phyloP scores from a whole-genome alignment of 2,797 vertebrate species.

The Peromyscus attwateri region DNA sequence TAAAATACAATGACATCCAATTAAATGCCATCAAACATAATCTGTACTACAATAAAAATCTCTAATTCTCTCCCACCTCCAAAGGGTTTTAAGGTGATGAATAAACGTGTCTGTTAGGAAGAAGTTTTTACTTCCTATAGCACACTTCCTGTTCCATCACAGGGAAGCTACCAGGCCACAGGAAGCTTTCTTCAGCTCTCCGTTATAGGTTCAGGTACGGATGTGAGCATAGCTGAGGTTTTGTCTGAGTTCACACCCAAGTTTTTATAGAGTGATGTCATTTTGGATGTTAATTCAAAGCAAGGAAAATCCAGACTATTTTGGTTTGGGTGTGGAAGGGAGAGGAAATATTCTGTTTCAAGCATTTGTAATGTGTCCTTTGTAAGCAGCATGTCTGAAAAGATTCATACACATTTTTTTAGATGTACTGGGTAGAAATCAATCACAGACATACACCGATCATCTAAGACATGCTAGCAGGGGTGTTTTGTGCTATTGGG shows the following conservation, averaged over 20 bases:
- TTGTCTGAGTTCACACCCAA: constrained; percentile 21
- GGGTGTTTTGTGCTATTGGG: constrained; percentile 43
- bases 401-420: constrained; percentile 60
- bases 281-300: constrained; percentile 73
- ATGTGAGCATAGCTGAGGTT: not conserved
- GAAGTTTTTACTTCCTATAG: not conserved
- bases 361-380: constrained; percentile 25
- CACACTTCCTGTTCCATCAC: not conserved
- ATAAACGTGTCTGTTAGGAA: not conserved
- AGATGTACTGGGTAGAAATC: constrained; percentile 25
- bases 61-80: not conserved
- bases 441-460: constrained; percentile 60
- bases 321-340: constrained; percentile 49
- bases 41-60: not conserved
- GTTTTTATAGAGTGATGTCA: constrained; percentile 70
- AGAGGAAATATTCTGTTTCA: constrained; percentile 67
- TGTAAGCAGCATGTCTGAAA: constrained; percentile 51
- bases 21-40: not conserved
- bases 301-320: constrained; percentile 67
- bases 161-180: not conserved
- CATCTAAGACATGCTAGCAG: constrained; percentile 17
- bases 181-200: not conserved
- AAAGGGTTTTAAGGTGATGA: not conserved
- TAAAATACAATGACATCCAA: not conserved
- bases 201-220: not conserved